Conservation (phyloP, 2,113 vertebrate genomes). For the Australoheros scitulus region DNA sequence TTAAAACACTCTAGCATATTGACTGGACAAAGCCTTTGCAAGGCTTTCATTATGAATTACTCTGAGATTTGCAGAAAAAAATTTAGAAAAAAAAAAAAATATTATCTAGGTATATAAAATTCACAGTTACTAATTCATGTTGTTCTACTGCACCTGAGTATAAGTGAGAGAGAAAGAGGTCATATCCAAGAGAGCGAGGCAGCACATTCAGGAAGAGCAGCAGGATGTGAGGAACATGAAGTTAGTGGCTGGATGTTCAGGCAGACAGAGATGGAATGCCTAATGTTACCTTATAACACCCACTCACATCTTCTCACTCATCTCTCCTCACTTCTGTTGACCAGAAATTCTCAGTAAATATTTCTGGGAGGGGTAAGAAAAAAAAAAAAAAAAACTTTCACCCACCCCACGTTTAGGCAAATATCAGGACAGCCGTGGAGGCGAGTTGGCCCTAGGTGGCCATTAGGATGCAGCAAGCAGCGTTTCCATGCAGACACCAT, state of each 20-base stretch:
- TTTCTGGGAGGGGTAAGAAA: conserved; percentile 57
- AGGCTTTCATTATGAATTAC: too few species aligned
- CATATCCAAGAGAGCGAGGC: not conserved
- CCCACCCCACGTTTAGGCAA: conserved; percentile 79
- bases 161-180: not conserved
- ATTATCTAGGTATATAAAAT: not conserved
- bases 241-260: not conserved
- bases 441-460: conserved; percentile 78
- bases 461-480: conserved; percentile 83
- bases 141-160: not conserved
- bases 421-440: conserved; percentile 79
- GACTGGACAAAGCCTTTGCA: not conserved
- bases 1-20: not conserved
- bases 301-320: not conserved
- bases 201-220: not conserved
- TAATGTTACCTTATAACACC: not conserved
- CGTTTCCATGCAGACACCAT: conserved; percentile 79
- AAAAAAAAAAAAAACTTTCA: conserved; percentile 50
- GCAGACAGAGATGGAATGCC: not conserved
- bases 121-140: not conserved
- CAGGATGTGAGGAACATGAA: not conserved
- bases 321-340: conserved; percentile 52
- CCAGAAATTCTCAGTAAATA: conserved; percentile 72
- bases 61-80: not conserved
- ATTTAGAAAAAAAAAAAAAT: not conserved